Conservation (phyloP, 2,888 invertebrate species). For the Sphaerophoria rueppellii region DNA sequence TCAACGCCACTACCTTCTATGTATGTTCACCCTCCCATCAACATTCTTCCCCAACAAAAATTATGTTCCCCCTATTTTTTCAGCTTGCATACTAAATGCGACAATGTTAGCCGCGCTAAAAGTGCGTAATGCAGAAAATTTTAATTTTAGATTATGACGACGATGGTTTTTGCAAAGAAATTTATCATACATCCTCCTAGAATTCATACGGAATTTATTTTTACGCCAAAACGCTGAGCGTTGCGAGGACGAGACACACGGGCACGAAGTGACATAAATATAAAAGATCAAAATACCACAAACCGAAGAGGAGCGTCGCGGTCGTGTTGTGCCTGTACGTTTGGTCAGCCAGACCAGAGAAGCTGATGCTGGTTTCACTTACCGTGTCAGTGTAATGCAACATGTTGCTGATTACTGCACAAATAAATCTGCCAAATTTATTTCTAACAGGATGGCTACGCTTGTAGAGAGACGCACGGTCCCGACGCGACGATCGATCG, state of each 20-base stretch:
- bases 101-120: constrained; percentile 47
- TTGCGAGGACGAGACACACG: background rate
- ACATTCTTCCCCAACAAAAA: constrained; percentile 1
- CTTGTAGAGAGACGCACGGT: no score
- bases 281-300: constrained; percentile 26
- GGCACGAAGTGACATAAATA: constrained; percentile 51
- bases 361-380: constrained; percentile 5
- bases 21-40: constrained; percentile 8
- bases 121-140: constrained; percentile 55
- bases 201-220: constrained; percentile 16
- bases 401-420: constrained; percentile 62
- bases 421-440: constrained; percentile 48
- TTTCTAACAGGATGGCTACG: background rate
- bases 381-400: constrained; percentile 41
- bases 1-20: background rate
- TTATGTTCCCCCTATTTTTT: constrained; percentile 9
- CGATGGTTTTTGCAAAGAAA: constrained; percentile 60
- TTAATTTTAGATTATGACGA: constrained; percentile 66
- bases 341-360: constrained; percentile 15
- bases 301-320: constrained; percentile 22
- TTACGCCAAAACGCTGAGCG: constrained; percentile 5
- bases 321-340: constrained; percentile 25
- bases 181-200: constrained; percentile 48
- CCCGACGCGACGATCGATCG: background rate
- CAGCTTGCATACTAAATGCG: background rate